These are phyloP conservation scores for Silurus meridionalis DNA, from an alignment of 2,113 vertebrate species.

Conservation along the genomic window DNA sequence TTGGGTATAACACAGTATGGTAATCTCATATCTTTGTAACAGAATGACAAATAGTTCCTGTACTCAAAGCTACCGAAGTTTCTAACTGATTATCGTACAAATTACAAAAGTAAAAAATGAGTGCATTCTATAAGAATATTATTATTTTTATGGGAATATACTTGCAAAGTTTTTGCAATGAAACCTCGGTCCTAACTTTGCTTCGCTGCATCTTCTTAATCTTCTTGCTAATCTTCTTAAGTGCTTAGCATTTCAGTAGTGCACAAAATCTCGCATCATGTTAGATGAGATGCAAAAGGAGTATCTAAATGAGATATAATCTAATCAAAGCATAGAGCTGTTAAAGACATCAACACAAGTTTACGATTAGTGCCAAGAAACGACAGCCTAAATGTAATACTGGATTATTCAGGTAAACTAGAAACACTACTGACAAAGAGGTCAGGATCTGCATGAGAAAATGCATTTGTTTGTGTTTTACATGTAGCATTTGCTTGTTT, in stretches of 20 bases:
- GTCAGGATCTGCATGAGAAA: neutral
- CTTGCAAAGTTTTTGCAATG: neutral
- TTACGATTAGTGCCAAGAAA: neutral
- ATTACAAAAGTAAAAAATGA: neutral
- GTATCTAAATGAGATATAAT: neutral
- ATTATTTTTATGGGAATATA: too few relatives aligned
- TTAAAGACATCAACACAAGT: neutral
- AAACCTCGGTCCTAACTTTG: neutral
- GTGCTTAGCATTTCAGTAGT: neutral
- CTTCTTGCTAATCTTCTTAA: neutral
- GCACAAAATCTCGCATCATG: neutral
- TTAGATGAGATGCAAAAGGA: neutral
- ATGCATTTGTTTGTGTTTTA: neutral
- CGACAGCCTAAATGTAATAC: neutral
- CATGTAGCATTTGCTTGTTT: neutral
- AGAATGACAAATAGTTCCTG: neutral
- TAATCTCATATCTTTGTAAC: neutral
- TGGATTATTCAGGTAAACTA: neutral
- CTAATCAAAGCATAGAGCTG: neutral
- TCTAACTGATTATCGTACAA: neutral
- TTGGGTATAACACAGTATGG: neutral
- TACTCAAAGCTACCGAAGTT: neutral
- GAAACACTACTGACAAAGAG: neutral
- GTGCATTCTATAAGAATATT: neutral
- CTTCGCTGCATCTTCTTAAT: neutral